These are phyloP conservation scores for Typhlomys cinereus DNA, from an alignment of 2,113 vertebrate species.

Conservation along the genomic window DNA sequence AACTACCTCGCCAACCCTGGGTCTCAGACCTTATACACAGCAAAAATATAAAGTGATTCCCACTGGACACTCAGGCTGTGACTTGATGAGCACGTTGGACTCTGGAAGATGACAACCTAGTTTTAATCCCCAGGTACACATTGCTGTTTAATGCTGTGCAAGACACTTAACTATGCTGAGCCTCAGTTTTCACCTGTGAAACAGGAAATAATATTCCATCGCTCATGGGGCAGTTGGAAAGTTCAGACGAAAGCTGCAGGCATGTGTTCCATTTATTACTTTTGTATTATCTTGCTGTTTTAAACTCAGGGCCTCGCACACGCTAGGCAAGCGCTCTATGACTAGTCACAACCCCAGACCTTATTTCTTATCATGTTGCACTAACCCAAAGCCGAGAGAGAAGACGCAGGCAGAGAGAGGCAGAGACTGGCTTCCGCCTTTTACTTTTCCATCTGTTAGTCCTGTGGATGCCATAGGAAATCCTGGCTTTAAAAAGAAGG, in stretches of 20 bases:
- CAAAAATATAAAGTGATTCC: not conserved
- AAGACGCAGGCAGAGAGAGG: not conserved
- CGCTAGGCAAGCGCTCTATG: not conserved
- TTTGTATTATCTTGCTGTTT: not conserved
- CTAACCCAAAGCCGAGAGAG: not conserved
- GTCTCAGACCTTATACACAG: accelerated
- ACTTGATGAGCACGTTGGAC: not conserved
- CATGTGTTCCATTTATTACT: no score
- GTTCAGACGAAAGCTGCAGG: not conserved
- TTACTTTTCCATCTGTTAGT: not conserved
- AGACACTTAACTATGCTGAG: not conserved
- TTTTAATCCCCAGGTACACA: not conserved
- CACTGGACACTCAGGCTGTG: not conserved
- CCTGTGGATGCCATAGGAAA: not conserved
- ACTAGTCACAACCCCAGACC: no score
- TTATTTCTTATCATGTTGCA: not conserved
- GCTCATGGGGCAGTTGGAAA: not conserved
- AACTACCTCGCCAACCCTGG: no score
- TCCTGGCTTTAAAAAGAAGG: slow-evolving; percentile 13
- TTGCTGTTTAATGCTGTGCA: not conserved
- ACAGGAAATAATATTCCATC: not conserved
- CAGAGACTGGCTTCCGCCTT: not conserved
- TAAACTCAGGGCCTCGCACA: not conserved
- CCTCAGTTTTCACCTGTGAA: not conserved
- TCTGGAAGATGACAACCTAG: not conserved